Percentiles rank a stretch among this genome's conserved stretches.
Conservation (phyloP, 1,140 invertebrate genomes). For the Zophobas atratus region DNA sequence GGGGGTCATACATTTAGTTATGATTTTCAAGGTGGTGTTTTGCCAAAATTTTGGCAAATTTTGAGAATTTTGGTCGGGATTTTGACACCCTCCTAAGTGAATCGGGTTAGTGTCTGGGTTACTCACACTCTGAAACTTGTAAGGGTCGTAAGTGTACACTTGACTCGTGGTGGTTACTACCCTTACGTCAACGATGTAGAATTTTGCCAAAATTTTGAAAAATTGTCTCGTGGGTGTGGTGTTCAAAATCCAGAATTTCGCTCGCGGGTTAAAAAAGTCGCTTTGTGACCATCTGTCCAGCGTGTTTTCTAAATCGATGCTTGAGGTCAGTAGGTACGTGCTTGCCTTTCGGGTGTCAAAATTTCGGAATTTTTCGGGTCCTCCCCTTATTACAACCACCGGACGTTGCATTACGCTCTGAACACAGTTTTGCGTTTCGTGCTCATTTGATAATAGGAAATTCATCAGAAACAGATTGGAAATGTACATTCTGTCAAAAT, state of each 20-base stretch:
- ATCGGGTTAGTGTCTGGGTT: constrained; percentile 1
- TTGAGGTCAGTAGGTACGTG: not conserved
- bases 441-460: not conserved
- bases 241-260: constrained; percentile 8
- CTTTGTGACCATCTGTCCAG: not conserved
- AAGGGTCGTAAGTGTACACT: constrained; percentile 2
- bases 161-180: not conserved
- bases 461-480: not conserved
- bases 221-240: not conserved
- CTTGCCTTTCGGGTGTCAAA: not conserved
- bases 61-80: not conserved
- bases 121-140: not conserved
- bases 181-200: not conserved
- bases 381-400: not conserved
- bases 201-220: constrained; percentile 23
- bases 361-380: constrained; percentile 3
- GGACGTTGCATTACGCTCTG: not conserved
- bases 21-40: not conserved
- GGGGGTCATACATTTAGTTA: constrained; percentile 10
- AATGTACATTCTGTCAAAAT: constrained; percentile 1
- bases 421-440: constrained; percentile 1
- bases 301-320: not conserved
- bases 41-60: constrained; percentile 34
- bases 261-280: constrained; percentile 11
- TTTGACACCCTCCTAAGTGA: not conserved